Evolutionary conservation across 1,140 invertebrate species (phyloP).

Genomic region (Bursaphelenchus mucronatus): DNA sequence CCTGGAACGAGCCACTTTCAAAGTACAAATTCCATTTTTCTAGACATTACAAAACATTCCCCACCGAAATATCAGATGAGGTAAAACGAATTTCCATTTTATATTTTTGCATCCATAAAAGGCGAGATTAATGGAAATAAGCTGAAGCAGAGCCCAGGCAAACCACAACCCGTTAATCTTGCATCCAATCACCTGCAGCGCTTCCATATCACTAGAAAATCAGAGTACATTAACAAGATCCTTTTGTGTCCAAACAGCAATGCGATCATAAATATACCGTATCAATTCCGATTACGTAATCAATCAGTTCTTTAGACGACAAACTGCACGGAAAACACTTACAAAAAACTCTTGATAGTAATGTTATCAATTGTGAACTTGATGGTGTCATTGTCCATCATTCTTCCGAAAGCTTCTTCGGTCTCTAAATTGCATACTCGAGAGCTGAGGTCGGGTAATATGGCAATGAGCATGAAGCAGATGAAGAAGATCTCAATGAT

Average conservation of each 20-base stretch:
- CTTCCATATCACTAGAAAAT: slow-evolving; percentile 14
- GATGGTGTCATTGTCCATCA: neutral
- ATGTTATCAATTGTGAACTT: neutral
- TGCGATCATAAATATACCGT: neutral
- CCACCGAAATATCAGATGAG: slow-evolving; percentile 41
- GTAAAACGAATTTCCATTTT: slow-evolving; percentile 34
- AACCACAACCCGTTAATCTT: slow-evolving; percentile 35
- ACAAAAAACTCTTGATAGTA: neutral
- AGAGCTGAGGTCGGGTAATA: slow-evolving; percentile 27
- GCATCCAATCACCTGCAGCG: slow-evolving; percentile 25
- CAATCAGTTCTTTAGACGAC: slow-evolving; percentile 2
- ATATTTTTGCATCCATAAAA: slow-evolving; percentile 39
- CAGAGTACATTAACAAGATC: slow-evolving; percentile 1
- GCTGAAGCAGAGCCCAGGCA: slow-evolving; percentile 34
- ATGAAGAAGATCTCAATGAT: slow-evolving; percentile 37
- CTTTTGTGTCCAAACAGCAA: slow-evolving; percentile 10
- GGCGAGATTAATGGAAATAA: slow-evolving; percentile 32
- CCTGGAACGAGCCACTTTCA: neutral
- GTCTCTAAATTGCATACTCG: slow-evolving; percentile 16
- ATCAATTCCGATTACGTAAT: slow-evolving; percentile 2
- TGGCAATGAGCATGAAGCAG: slow-evolving; percentile 49
- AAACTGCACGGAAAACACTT: neutral
- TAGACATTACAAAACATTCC: slow-evolving; percentile 2
- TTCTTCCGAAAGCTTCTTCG: neutral
- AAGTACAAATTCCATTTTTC: neutral